Evolutionary conservation across 1,140 invertebrate species (phyloP).

Genomic region (Pseudomyrmex dendroicus): DNA sequence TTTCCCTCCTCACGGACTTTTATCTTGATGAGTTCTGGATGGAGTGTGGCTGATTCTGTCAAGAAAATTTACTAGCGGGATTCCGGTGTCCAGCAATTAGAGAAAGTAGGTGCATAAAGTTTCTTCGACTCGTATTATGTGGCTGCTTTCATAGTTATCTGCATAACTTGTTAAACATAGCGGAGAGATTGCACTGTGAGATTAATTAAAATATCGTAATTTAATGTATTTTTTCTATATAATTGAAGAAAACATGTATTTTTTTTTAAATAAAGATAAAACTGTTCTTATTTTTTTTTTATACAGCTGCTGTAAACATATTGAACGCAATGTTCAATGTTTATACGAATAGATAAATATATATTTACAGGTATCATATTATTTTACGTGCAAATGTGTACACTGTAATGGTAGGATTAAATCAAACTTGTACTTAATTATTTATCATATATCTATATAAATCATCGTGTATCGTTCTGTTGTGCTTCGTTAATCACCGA

Average conservation of each 20-base stretch:
- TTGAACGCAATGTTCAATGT: too few relatives aligned
- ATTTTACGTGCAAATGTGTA: too few relatives aligned
- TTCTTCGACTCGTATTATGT: constrained; percentile 65
- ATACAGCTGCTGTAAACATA: too few relatives aligned
- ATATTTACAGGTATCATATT: too few relatives aligned
- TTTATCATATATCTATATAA: neutral
- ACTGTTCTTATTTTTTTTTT: too few relatives aligned
- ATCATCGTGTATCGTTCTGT: neutral
- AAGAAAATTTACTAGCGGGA: constrained; percentile 72
- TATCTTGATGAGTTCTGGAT: constrained; percentile 72
- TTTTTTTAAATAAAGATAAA: too few relatives aligned
- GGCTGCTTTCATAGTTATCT: constrained; percentile 59
- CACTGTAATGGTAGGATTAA: neutral
- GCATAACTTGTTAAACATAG: constrained; percentile 38
- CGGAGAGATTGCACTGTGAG: neutral
- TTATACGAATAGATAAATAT: too few relatives aligned
- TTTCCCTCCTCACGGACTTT: constrained; percentile 64
- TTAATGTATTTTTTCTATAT: neutral
- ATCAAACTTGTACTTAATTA: constrained; percentile 2
- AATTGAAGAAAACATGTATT: too few relatives aligned
- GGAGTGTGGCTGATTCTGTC: constrained; percentile 72
- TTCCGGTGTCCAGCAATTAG: constrained; percentile 70
- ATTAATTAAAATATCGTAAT: constrained; percentile 55
- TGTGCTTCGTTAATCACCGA: neutral
- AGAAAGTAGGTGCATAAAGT: constrained; percentile 74